These are phyloP conservation scores for Phortica okadai DNA, from an alignment of 2,888 invertebrate species.

Conservation along the genomic window DNA sequence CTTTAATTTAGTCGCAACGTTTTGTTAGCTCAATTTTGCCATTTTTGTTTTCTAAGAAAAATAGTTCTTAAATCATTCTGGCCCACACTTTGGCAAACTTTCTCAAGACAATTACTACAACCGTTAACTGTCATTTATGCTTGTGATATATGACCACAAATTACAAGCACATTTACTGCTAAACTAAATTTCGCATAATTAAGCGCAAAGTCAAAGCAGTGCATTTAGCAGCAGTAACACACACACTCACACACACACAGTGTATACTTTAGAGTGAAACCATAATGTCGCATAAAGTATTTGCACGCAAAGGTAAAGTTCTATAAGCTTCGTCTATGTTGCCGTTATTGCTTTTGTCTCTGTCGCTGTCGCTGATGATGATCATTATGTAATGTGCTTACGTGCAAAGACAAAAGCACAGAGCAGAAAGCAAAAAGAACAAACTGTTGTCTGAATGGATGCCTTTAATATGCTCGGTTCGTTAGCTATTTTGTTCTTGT, in stretches of 20 bases:
- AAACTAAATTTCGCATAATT: slow-evolving; percentile 52
- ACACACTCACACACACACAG: background rate
- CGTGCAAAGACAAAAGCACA: slow-evolving; percentile 8
- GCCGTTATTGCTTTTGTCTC: slow-evolving; percentile 20
- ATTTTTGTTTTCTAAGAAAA: background rate
- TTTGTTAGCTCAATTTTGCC: background rate
- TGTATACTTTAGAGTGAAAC: background rate
- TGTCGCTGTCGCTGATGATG: slow-evolving; percentile 35
- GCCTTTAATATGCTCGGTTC: no score
- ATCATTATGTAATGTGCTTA: slow-evolving; percentile 54
- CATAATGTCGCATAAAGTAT: background rate
- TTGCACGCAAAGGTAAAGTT: slow-evolving; percentile 1
- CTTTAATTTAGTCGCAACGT: background rate
- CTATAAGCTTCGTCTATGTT: background rate
- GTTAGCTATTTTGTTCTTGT: background rate
- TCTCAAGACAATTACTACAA: background rate
- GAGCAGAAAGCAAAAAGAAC: background rate
- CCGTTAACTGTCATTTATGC: background rate
- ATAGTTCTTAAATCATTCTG: background rate
- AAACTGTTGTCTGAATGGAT: no score
- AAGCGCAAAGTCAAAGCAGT: slow-evolving; percentile 39
- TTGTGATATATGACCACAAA: slow-evolving; percentile 30
- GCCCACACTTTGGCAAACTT: background rate
- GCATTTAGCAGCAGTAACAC: slow-evolving; percentile 6
- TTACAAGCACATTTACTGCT: slow-evolving; percentile 55